Conservation (phyloP, 2,113 vertebrate genomes). For the Xenopus tropicalis region UCB_Xtro_10.0 CM004445.2:150747001-150747500, state of each 20-base stretch:
- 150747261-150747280: background rate
- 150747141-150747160: constrained; percentile 53
- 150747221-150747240: constrained; percentile 31
- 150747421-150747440: constrained; percentile 14
- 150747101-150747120: constrained; percentile 45
- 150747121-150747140: constrained; percentile 49
- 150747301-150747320: constrained; percentile 36
- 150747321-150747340: constrained; percentile 41
- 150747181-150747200: constrained; percentile 52
- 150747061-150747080: constrained; percentile 49
- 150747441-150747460: background rate
- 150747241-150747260: too few relatives aligned
- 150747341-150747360: constrained; percentile 37
- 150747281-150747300: background rate
- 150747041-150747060: constrained; percentile 51
- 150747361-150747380: constrained; percentile 37
- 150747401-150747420: constrained; percentile 39
- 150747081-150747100: constrained; percentile 46
- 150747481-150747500: background rate
- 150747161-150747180: constrained; percentile 53
- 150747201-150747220: constrained; percentile 51
- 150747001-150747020: constrained; percentile 49
- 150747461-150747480: background rate
- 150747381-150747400: constrained; percentile 42
- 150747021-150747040: constrained; percentile 40